Evolutionary conservation across 1,140 invertebrate species (phyloP).

Genomic region (Lasioglossum albipes): DNA sequence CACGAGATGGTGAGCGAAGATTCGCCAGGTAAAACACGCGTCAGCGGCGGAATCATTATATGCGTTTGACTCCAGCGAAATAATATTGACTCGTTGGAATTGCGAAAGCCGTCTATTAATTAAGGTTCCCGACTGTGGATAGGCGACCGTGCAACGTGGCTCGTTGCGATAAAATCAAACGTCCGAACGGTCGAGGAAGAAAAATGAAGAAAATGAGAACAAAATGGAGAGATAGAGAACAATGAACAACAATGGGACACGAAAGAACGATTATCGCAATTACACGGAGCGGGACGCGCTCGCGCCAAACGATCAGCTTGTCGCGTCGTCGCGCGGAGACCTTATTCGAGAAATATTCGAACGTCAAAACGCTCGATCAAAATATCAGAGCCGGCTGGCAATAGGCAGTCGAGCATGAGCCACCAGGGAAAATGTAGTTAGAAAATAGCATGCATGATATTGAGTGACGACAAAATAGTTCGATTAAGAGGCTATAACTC

Average conservation of each 20-base stretch:
- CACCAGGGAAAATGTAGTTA: conserved; percentile 24
- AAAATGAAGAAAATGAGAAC: background rate
- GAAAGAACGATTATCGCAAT: background rate
- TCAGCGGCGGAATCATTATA: background rate
- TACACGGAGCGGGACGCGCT: background rate
- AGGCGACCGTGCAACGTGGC: background rate
- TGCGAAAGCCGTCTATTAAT: conserved; percentile 18
- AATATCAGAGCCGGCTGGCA: background rate
- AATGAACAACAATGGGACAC: background rate
- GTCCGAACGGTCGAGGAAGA: background rate
- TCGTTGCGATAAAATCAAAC: background rate
- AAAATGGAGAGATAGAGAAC: background rate
- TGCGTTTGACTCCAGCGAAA: background rate
- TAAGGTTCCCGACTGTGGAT: background rate
- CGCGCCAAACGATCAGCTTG: background rate
- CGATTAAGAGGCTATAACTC: conserved; percentile 34
- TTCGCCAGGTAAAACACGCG: background rate
- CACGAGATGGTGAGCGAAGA: background rate
- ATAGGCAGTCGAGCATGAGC: background rate
- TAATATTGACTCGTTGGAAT: conserved; percentile 29
- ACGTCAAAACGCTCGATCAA: conserved; percentile 14
- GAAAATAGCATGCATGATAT: conserved; percentile 11
- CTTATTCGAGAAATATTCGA: conserved; percentile 23
- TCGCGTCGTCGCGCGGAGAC: background rate
- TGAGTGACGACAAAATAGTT: conserved; percentile 34